A percentile compares a stretch with the other conserved stretches of the same genome.
Evolutionary conservation across 2,113 vertebrate species (phyloP).

Genomic region (Eolophus roseicapilla): DNA sequence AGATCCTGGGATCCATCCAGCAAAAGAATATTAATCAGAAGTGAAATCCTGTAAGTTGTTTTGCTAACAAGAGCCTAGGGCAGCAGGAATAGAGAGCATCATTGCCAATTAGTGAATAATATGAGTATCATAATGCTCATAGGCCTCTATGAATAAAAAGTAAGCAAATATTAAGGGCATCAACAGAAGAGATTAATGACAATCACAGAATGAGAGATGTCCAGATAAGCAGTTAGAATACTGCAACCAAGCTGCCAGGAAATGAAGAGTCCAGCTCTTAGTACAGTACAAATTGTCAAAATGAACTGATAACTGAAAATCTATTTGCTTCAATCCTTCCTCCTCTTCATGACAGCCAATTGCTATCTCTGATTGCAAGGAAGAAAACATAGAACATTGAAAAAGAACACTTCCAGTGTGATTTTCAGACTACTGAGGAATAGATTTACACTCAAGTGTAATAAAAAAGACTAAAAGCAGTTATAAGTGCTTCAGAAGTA

Average conservation of each 20-base stretch:
- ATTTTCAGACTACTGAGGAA: background rate
- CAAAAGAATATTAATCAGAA: background rate
- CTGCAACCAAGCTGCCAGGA: background rate
- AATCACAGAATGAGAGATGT: background rate
- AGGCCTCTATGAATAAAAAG: background rate
- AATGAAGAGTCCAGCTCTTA: background rate
- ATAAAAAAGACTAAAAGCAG: background rate
- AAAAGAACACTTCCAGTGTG: background rate
- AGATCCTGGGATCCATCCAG: background rate
- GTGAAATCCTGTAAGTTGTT: background rate
- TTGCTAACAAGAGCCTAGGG: background rate
- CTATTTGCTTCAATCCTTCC: background rate
- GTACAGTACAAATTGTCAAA: background rate
- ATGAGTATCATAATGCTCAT: background rate
- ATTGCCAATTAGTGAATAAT: background rate
- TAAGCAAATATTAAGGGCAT: background rate
- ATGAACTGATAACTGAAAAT: background rate
- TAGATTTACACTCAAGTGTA: background rate
- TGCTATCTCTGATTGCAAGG: background rate
- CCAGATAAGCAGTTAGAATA: background rate
- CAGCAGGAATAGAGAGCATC: background rate
- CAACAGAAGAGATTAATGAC: background rate
- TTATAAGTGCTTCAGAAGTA: background rate
- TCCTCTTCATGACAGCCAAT: background rate
- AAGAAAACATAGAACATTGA: background rate